Percentiles rank a stretch among this genome's conserved stretches.
phyloP scores from a whole-genome alignment of 2,113 vertebrate genomes.

The Mohoua ochrocephala region DNA sequence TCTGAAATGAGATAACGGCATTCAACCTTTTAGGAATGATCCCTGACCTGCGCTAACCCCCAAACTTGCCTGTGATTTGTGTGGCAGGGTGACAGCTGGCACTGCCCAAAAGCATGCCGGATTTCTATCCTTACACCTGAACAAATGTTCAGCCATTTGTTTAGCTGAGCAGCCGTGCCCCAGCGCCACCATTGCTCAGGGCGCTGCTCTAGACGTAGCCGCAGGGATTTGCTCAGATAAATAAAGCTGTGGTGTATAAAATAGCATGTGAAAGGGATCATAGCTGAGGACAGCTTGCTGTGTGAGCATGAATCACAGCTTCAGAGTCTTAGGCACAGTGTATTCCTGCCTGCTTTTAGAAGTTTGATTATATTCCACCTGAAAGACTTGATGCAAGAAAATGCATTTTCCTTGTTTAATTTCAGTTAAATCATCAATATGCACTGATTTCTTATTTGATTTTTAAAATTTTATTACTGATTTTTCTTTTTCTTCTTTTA shows the following conservation, averaged over 20 bases:
- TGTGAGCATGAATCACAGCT: not conserved
- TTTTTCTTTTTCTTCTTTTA: not conserved
- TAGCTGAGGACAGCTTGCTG: not conserved
- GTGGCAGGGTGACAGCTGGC: not conserved
- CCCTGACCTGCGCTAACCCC: not conserved
- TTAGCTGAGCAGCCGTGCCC: not conserved
- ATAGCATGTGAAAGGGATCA: fast-evolving
- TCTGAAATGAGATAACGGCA: not conserved
- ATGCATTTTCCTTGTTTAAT: not conserved
- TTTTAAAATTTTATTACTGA: not conserved
- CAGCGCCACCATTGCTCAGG: not conserved
- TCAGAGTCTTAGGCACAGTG: not conserved
- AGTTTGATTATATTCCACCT: not conserved
- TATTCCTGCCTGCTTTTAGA: not conserved
- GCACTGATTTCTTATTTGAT: not conserved
- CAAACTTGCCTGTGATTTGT: not conserved
- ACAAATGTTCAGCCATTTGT: not conserved
- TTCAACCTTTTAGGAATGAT: not conserved
- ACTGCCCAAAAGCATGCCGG: not conserved
- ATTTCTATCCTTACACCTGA: not conserved
- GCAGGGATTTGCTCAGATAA: not conserved
- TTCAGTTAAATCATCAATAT: not conserved
- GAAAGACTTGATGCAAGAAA: not conserved
- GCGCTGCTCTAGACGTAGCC: not conserved
- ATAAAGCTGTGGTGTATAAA: not conserved